Conservation (phyloP, 2,888 invertebrate genomes). For the Germaria angustata region DNA sequence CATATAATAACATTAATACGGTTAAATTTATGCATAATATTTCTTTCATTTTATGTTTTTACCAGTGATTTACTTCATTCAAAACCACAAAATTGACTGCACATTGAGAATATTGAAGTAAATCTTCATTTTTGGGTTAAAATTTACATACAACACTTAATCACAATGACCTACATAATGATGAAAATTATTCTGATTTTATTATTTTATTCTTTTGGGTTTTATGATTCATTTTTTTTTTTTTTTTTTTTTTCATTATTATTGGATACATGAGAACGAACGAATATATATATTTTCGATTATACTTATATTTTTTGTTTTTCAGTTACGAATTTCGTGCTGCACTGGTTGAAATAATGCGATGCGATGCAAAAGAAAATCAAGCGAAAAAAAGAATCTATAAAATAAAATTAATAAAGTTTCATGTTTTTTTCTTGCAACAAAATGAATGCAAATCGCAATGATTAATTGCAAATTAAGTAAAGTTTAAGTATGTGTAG, state of each 20-base stretch:
- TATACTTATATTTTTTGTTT: too few species aligned
- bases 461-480: conserved; percentile 60
- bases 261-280: conserved; percentile 18
- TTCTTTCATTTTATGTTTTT: background rate
- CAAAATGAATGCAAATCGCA: conserved; percentile 48
- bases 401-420: background rate
- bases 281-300: conserved; percentile 8
- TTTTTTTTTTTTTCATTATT: conserved; percentile 1
- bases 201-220: background rate
- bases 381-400: background rate
- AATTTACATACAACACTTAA: conserved; percentile 52
- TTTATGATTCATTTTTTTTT: background rate
- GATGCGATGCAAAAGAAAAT: background rate
- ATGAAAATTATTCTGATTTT: conserved; percentile 29
- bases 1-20: conserved; percentile 8
- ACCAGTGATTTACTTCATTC: conserved; percentile 29
- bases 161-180: conserved; percentile 56
- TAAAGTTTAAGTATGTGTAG: background rate
- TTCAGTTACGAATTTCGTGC: conserved; percentile 20
- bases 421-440: conserved; percentile 15
- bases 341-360: conserved; percentile 32
- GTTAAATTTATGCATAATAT: conserved; percentile 1
- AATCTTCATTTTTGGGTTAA: conserved; percentile 5
- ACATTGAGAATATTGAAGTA: conserved; percentile 5
- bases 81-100: conserved; percentile 29